Conservation (phyloP, 2,888 invertebrate genomes). For the Eupithecia subumbrata region DNA sequence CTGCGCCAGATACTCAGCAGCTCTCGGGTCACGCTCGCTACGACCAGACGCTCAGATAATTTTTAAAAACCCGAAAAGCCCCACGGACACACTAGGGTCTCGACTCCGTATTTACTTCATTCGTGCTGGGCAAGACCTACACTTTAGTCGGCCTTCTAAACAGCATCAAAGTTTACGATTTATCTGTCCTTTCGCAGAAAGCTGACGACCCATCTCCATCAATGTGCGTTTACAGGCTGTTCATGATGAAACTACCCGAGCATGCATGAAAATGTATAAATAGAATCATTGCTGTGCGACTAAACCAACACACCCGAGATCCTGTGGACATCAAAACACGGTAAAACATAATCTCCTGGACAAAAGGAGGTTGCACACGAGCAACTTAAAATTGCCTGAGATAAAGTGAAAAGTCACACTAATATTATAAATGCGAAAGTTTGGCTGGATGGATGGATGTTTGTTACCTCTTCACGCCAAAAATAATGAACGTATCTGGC, state of each 20-base stretch:
- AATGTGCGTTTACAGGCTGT: not conserved
- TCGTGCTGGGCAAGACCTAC: not conserved
- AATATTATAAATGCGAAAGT: no score
- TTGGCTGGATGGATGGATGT: no score
- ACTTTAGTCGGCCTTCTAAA: not conserved
- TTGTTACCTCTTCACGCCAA: no score
- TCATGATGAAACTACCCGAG: not conserved
- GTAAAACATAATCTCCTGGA: constrained; percentile 19
- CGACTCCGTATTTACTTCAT: not conserved
- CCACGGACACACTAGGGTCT: no score
- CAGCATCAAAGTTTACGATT: not conserved
- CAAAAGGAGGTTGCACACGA: not conserved
- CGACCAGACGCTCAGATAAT: no score
- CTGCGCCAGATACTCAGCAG: no score
- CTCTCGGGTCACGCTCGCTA: no score
- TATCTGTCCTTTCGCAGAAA: not conserved
- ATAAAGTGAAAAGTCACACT: no score
- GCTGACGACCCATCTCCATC: not conserved
- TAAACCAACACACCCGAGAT: constrained; percentile 16
- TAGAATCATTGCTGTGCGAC: constrained; percentile 1
- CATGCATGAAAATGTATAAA: not conserved
- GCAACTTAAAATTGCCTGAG: not conserved
- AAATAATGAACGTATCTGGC: no score
- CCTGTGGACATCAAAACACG: constrained; percentile 19
- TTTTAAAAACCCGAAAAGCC: no score